Percentiles rank a stretch among this genome's conserved stretches.
These are phyloP conservation scores for Drosophila varians DNA, from an alignment of 1,140 invertebrate species.

Conservation along the genomic window DNA sequence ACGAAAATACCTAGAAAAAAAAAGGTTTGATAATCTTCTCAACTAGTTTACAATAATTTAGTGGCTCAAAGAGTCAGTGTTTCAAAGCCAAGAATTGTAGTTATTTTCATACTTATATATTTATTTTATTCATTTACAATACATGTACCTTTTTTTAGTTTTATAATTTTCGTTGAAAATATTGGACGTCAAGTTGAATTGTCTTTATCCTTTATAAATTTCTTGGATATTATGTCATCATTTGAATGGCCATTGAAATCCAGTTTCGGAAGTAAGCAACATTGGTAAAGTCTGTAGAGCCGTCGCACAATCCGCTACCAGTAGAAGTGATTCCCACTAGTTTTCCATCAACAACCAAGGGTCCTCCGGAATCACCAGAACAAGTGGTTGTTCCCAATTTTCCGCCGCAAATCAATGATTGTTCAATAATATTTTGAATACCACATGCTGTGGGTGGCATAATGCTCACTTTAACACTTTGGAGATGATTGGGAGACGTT, in stretches of 20 bases:
- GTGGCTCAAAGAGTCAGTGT: not conserved
- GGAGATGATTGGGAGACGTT: too few relatives aligned
- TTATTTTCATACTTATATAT: too few relatives aligned
- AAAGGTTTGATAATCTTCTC: slow-evolving; percentile 1
- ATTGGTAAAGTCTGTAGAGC: not conserved
- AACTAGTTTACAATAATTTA: not conserved
- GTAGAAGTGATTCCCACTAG: slow-evolving; percentile 2
- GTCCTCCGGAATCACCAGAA: not conserved
- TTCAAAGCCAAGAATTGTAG: not conserved
- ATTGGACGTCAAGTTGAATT: too few relatives aligned
- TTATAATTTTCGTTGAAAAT: too few relatives aligned
- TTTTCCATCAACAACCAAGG: not conserved
- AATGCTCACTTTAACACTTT: too few relatives aligned
- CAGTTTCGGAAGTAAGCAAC: not conserved
- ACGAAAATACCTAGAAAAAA: too few relatives aligned
- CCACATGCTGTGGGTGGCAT: not conserved
- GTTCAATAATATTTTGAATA: not conserved
- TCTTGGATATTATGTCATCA: too few relatives aligned
- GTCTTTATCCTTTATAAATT: not conserved
- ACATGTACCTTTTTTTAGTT: too few relatives aligned
- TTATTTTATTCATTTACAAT: not conserved
- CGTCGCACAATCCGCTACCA: not conserved
- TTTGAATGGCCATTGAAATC: too few relatives aligned
- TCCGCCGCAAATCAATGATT: not conserved
- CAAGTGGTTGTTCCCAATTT: not conserved